Conservation (phyloP, 2,113 vertebrate genomes). For the Neopipo cinnamomea region DNA sequence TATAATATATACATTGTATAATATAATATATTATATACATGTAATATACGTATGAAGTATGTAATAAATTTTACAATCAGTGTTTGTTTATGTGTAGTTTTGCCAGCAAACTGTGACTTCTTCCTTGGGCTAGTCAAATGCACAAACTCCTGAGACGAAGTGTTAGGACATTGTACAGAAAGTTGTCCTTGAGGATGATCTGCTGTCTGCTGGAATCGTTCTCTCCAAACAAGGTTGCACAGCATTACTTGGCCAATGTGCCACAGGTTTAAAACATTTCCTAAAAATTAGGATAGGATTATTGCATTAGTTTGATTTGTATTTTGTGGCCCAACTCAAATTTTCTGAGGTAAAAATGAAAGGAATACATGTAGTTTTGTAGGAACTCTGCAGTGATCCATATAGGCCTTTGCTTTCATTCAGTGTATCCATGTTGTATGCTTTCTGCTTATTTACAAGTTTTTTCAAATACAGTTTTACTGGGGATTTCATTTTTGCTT, state of each 20-base stretch:
- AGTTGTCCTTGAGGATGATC: neutral
- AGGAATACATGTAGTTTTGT: neutral
- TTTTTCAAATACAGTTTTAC: neutral
- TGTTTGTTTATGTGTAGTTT: neutral
- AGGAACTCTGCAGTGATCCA: neutral
- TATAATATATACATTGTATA: too few species aligned
- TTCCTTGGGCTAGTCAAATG: neutral
- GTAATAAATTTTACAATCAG: too few species aligned
- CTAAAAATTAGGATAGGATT: neutral
- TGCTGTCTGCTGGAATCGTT: neutral
- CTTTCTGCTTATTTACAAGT: neutral
- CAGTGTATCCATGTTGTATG: neutral
- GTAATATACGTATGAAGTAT: too few species aligned
- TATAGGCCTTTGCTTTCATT: neutral
- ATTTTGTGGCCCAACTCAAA: neutral
- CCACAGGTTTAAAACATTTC: neutral
- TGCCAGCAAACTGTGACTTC: neutral
- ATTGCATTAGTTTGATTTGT: neutral
- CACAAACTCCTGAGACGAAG: neutral
- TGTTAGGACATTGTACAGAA: rapidly evolving
- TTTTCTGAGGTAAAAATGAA: neutral
- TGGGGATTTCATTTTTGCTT: neutral
- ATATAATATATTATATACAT: too few species aligned
- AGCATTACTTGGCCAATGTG: neutral
- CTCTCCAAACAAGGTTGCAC: neutral